Base-by-base conservation (phyloP, 2,797 vertebrate genomes). In the Corythornis leucogaster region DNA sequence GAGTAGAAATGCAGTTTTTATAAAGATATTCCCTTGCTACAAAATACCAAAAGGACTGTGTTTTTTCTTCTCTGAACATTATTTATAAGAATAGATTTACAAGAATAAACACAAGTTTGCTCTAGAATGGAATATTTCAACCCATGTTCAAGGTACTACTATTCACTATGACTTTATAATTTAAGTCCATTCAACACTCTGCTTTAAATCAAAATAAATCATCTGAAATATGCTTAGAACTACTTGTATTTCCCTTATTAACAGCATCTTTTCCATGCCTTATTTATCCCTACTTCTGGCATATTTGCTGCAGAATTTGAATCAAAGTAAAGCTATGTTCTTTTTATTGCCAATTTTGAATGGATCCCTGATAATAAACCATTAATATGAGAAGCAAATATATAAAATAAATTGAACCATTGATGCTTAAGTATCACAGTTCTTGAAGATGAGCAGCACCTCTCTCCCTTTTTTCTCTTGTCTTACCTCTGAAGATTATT, bases 151-250 rank as follows among this genome's bases (percentile, higher is more conserved):
- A 84, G 78, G 80, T 93, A 92, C 61, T 93, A 92, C 61, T 87
- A 69, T 89, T 94, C 91, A 48, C 86, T 93, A 62, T 40, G 86
- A 94, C 85, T 94, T 95, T 78, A 94, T 95, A 94, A 96, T 96
- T 96, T 95, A 94, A 96, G 94, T 93, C 80, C 84, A 64, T 95
- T 93, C 93, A 84, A 73, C 84, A 76, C 92, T 77, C 89, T 79
- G n/a, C 92, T 91, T 92, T 93, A 96, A 93, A 95, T 82, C 76
- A 94, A 94, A 94, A 97, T 85, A 95, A 96, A 93, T 85, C 28
- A 3, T 75, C 25, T 92, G 85, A 96, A 92, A 93, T 95, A 93
- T 80, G 87, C 75, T 92, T 78, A 92, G 58, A 94, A 88, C 77
- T 91, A 85, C 80, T 81, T 91, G 85, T 85, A 67, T 92, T 95